Evolutionary conservation across 2,797 vertebrate species (phyloP), one percentile per base, ranked within the genome.

Genomic region (Hipposideros larvatus): DNA sequence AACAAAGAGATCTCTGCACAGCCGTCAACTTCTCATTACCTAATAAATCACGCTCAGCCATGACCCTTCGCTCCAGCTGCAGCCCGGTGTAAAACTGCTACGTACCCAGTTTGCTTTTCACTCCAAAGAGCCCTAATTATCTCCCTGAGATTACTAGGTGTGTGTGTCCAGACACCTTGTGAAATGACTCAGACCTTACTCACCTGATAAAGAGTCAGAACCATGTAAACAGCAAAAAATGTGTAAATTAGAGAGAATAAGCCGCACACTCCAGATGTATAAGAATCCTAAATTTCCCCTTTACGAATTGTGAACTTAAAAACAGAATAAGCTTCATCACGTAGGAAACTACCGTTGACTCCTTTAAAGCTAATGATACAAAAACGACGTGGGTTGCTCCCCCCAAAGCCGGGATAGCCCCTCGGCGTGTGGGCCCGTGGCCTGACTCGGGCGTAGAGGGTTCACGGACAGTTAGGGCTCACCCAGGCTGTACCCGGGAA

Each of bases 31-130:
- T 24, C 75, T 57, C 61, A 78, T 59, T 6, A n/a, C 22, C 16
- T n/a, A 2, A 10, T 2, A 51, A 83, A 8, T 51, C 37, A 18
- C 0, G 1, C 46, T 57, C 0, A 2, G 16, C 43, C 18, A 10
- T 0, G 19, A 26, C 75, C 43, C 75, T 22, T 28, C 2, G 0
- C 48, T 28, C 63, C 53, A 7, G 53, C 10, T 24, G 24, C 74
- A 53, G 55, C n/a, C 37, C 11, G 24, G 2, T 5, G 19, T 57
- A 1, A 3, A 74, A 41, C 3, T 31, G 48, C 88, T 3, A 22
- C 0, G 6, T 2, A 46, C 16, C 15, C 21, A 21, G 13, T 21
- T n/a, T 74, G n/a, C n/a, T n/a, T n/a, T n/a, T n/a, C n/a, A n/a
- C n/a, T n/a, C n/a, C n/a, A n/a, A n/a, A n/a, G n/a, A 34, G 19